Percentiles rank a stretch among this genome's conserved stretches.
These are phyloP conservation scores for Conus ventricosus DNA, from an alignment of 1,140 invertebrate genomes.

Conservation along the genomic window DNA sequence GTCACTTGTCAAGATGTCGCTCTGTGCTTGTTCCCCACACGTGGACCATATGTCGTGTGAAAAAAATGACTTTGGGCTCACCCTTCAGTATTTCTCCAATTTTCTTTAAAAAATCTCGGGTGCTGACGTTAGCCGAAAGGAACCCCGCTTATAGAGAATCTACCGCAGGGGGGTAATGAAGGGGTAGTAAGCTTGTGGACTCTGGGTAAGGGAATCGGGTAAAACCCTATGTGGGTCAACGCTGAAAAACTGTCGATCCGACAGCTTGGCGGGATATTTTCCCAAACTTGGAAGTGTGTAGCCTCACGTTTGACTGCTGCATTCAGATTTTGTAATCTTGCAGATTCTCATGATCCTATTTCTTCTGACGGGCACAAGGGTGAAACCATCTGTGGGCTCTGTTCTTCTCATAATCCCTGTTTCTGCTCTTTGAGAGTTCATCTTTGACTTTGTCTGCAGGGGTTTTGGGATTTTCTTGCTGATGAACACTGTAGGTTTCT, in stretches of 20 bases:
- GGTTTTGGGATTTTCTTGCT: conserved; percentile 37
- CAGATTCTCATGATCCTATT: conserved; percentile 30
- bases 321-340: conserved; percentile 12
- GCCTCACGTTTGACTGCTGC: not conserved
- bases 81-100: conserved; percentile 38
- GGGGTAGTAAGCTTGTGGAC: conserved; percentile 83
- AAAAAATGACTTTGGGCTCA: conserved; percentile 24
- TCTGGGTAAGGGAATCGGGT: conserved; percentile 95
- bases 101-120: conserved; percentile 44
- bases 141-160: conserved; percentile 38
- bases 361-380: conserved; percentile 42
- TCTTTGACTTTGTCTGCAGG: conserved; percentile 35
- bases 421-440: conserved; percentile 38
- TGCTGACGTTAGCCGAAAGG: conserved; percentile 46
- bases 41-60: conserved; percentile 49
- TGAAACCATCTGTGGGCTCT: conserved; percentile 42
- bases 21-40: conserved; percentile 43
- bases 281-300: not conserved
- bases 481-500: too few species aligned
- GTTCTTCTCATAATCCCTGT: conserved; percentile 30
- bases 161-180: conserved; percentile 76
- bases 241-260: not conserved
- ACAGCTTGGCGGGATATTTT: not conserved
- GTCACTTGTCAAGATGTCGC: conserved; percentile 35
- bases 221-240: conserved; percentile 78